Evolutionary conservation across 2,888 invertebrate species (phyloP), one percentile per base, ranked within the genome.

Genomic region (Cactoblastis cactorum): DNA sequence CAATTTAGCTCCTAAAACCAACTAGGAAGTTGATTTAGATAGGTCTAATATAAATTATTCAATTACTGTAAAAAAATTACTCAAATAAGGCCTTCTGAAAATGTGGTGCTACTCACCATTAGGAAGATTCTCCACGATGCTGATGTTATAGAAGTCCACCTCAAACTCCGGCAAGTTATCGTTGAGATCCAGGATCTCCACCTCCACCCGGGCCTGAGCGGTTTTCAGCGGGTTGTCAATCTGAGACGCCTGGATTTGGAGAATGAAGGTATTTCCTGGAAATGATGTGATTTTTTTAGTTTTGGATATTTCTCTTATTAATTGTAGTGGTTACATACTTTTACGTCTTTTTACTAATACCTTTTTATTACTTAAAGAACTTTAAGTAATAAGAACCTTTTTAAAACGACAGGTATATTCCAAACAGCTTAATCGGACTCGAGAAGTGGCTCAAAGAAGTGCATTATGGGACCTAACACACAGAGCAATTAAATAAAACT

Each of bases 81-180:
- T n/a, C n/a, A n/a, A n/a, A n/a, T n/a, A 22, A 4, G 22, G 3
- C 5, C 3, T 22, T 22, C 22, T 22, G 22, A 4, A 22, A 4
- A 3, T 18, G 3, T n/a, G 28, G 8, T 14, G 19, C 12, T n/a
- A 33, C 78, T 69, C 63, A 92, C 96, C 96, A 62, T 95, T 96
- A 0, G 97, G 97, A 22, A 97, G 85, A 75, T 97, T 97, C 74
- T 97, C 97, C 38, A 97, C 96, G 57, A 97, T 97, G 60, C 96
- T 97, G 58, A 97, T 96, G 65, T 97, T 97, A 72, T 97, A 97
- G 65, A 95, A 93, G 65, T 96, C 96, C 0, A 95, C 96, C 72
- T 97, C 96, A 61, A 97, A 97, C 64, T 95, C 94, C 0, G 96
- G 96, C 17, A 95, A 82, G 75, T 97, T 96, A 71, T 97, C 96